These are phyloP conservation scores for Haliclystus octoradiatus DNA, from an alignment of 30 jellyfish, hydroid and myxozoan genomes.

Conservation along the genomic window DNA sequence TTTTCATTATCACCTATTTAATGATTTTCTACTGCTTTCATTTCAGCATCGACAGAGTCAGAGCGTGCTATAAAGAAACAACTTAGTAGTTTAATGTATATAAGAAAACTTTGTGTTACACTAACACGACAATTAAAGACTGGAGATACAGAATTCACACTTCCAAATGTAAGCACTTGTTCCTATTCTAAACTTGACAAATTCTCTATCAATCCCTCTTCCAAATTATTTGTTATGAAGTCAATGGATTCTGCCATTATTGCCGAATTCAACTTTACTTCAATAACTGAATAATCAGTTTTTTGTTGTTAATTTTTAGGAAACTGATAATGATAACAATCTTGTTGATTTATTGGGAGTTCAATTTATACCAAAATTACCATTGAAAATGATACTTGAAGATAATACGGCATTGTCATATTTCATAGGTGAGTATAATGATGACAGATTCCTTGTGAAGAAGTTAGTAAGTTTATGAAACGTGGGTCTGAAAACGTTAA, in stretches of 20 bases:
- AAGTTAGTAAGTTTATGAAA: too few species aligned
- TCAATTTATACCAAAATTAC: conserved; percentile 52
- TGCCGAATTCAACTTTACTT: too few species aligned
- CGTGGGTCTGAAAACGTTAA: too few species aligned
- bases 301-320: not conserved
- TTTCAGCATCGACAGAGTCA: conserved; percentile 64
- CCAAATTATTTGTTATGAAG: too few species aligned
- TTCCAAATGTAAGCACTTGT: not conserved
- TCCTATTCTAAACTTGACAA: too few species aligned
- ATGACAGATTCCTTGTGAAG: not conserved
- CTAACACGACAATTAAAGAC: conserved; percentile 59
- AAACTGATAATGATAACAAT: not conserved
- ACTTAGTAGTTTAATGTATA: conserved; percentile 81
- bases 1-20: too few species aligned
- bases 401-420: conserved; percentile 90
- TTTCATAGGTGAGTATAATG: conserved; percentile 48
- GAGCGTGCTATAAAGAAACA: conserved; percentile 62
- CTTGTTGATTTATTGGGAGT: not conserved
- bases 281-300: too few species aligned
- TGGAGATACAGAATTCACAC: conserved; percentile 23
- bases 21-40: too few species aligned
- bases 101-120: conserved; percentile 87
- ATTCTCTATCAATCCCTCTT: too few species aligned
- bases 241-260: too few species aligned
- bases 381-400: conserved; percentile 55